Conservation (phyloP, 2,888 invertebrate genomes). For the Elysia crispata region DNA sequence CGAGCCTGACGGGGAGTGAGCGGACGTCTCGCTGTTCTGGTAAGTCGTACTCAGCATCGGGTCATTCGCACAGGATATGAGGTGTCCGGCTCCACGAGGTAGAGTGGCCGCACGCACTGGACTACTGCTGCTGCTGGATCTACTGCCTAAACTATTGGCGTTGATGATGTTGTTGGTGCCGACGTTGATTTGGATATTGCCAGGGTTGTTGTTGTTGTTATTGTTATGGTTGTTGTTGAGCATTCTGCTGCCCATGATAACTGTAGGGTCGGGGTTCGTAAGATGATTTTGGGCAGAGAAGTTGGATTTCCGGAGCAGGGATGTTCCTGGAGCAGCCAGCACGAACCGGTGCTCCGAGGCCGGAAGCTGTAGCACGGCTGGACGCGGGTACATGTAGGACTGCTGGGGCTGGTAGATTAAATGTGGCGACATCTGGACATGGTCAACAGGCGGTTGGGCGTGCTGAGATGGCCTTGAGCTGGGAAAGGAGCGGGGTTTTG, state of each 20-base stretch:
- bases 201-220: background rate
- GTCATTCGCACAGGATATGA: slow-evolving; percentile 42
- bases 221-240: slow-evolving; percentile 23
- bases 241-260: too few relatives aligned
- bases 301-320: slow-evolving; percentile 40
- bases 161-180: background rate
- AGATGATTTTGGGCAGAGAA: background rate
- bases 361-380: background rate
- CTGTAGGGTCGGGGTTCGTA: too few relatives aligned
- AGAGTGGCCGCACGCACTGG: background rate
- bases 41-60: slow-evolving; percentile 40
- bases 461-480: background rate
- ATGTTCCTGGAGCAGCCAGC: slow-evolving; percentile 14
- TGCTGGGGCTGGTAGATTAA: too few relatives aligned
- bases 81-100: slow-evolving; percentile 41
- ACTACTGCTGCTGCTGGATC: too few relatives aligned
- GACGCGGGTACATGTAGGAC: background rate
- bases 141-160: background rate
- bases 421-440: too few relatives aligned
- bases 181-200: background rate
- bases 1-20: slow-evolving; percentile 32
- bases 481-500: background rate
- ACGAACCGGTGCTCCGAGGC: slow-evolving; percentile 6
- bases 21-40: slow-evolving; percentile 2
- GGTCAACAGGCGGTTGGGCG: too few relatives aligned